Evolutionary conservation across 2,797 vertebrate species (phyloP), one percentile per base, ranked within the genome.

Genomic region (Buceros bicornis): DNA sequence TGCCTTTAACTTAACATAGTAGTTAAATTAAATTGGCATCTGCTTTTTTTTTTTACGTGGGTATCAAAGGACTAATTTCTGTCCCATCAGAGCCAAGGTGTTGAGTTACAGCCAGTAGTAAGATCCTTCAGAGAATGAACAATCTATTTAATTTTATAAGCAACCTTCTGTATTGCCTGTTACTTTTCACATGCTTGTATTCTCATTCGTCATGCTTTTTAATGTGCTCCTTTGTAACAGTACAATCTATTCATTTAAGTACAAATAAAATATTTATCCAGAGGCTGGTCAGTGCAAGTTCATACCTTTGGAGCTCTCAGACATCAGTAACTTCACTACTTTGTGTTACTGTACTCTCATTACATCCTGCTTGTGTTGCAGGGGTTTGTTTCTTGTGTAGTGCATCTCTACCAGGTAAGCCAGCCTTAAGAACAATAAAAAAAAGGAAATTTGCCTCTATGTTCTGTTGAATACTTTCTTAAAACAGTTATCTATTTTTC

Each of bases 141-240:
- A 1, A 37, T 85, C 56, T 76, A 8, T 92, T 95, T 85, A 43
- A 80, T 91, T 96, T 92, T 92, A 76, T 70, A 91, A 69, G 57
- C 18, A 7, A 26, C 31, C 35, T 69, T 92, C 79, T 74, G 7
- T 74, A n/a, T 60, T 53, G 20, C 20, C 65, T 70, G 40, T 58
- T 93, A 29, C 56, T 74, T 78, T 43, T 87, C 69, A 33, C 4
- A 1, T 85, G 48, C 11, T 48, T 87, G 16, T 73, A 16, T 61
- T 95, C 60, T 85, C 11, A 28, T 64, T 90, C 58, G 77, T 51
- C 5, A 2, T 33, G 21, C 28, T 83, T 89, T 82, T 89, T 35
- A 37, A 31, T 50, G 19, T 62, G 6, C n/a, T 76, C 33, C 56
- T 87, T 66, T 45, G 3, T 50, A 57, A 42, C 18, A 76, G 17